Percentiles rank a stretch among this genome's conserved stretches.
Conservation (phyloP, 1,140 invertebrate genomes). For the Panagrolaimus sp. region DNA sequence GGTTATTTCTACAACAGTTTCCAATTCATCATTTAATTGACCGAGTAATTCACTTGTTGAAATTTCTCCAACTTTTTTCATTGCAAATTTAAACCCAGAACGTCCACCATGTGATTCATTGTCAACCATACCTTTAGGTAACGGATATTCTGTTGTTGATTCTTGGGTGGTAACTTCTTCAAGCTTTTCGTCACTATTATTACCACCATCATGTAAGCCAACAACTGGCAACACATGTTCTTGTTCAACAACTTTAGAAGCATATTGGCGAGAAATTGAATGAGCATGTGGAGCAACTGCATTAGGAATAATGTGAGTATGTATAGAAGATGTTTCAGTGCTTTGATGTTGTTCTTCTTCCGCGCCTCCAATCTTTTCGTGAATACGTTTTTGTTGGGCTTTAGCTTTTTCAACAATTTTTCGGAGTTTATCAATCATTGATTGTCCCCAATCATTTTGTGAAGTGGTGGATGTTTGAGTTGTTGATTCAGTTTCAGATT, state of each 20-base stretch:
- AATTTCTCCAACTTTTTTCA: slow-evolving; percentile 13
- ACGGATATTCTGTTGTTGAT: not conserved
- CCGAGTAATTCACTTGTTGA: not conserved
- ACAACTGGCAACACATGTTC: not conserved
- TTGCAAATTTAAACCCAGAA: slow-evolving; percentile 1
- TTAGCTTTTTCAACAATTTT: slow-evolving; percentile 7
- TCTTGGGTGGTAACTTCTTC: not conserved
- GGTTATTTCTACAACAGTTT: not conserved
- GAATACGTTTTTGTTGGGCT: not conserved
- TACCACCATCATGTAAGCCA: not conserved
- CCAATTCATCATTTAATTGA: not conserved
- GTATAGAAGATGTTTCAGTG: not conserved
- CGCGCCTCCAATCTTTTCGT: not conserved
- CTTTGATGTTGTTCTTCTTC: not conserved
- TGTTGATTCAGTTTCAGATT: not conserved
- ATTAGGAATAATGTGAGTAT: too few species aligned
- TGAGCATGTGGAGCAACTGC: not conserved
- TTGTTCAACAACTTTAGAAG: not conserved
- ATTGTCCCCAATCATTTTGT: not conserved
- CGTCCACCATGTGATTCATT: too few species aligned
- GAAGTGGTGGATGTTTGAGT: not conserved
- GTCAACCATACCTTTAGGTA: not conserved
- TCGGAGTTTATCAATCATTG: slow-evolving; percentile 9
- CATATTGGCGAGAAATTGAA: slow-evolving; percentile 1
- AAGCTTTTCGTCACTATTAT: not conserved